phyloP scores from a whole-genome alignment of 2,888 invertebrate species.

The Eulithis testata region DNA sequence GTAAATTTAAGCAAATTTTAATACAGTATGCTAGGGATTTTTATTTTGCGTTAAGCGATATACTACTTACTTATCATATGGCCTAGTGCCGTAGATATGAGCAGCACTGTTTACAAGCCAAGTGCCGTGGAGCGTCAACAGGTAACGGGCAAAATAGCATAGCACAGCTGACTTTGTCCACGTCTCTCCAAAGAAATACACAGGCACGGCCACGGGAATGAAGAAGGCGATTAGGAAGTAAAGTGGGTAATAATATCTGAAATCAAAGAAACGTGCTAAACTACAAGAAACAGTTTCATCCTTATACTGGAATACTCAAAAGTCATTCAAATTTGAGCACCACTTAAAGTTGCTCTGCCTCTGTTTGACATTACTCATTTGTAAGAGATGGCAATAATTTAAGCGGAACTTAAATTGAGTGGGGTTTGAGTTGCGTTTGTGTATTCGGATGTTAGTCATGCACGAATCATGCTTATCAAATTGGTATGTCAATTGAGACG shows the following conservation, averaged over 20 bases:
- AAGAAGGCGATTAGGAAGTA: background rate
- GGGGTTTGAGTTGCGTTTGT: too few species aligned
- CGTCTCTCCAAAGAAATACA: slow-evolving; percentile 9
- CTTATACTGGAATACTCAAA: too few species aligned
- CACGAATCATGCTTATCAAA: too few species aligned
- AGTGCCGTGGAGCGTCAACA: background rate
- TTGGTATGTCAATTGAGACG: too few species aligned
- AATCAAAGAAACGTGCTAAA: background rate
- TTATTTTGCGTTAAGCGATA: background rate
- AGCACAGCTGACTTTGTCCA: background rate
- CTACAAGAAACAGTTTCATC: too few species aligned
- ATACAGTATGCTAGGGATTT: too few species aligned
- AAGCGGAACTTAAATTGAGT: too few species aligned
- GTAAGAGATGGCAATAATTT: too few species aligned
- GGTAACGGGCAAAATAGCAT: background rate
- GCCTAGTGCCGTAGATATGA: slow-evolving; percentile 6
- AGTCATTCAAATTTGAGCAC: too few species aligned
- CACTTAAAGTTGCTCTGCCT: too few species aligned
- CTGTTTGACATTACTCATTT: too few species aligned
- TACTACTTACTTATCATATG: slow-evolving; percentile 11
- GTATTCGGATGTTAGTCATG: too few species aligned
- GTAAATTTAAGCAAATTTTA: background rate
- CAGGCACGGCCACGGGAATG: slow-evolving; percentile 3
- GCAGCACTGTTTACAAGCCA: slow-evolving; percentile 3
- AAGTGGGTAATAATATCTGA: background rate